phyloP scores from a whole-genome alignment of 1,140 invertebrate species.

The Pteromalus puparum region DNA sequence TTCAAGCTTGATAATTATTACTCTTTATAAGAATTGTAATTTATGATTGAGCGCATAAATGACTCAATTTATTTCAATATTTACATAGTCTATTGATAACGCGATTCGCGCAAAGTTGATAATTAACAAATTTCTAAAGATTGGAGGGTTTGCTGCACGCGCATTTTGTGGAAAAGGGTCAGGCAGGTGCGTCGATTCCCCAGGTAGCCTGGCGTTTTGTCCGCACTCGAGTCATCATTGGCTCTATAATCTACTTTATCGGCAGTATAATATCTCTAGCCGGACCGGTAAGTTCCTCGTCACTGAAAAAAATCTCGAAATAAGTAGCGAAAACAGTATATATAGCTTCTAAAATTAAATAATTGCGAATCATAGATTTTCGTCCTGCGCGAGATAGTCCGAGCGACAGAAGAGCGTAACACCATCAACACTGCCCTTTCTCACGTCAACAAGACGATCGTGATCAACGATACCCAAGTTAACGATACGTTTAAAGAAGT shows the following conservation, averaged over 20 bases:
- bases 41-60: too few relatives aligned
- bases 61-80: too few relatives aligned
- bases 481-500: neutral
- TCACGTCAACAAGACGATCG: neutral
- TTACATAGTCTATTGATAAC: too few relatives aligned
- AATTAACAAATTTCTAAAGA: constrained; percentile 32
- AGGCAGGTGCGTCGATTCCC: constrained; percentile 59
- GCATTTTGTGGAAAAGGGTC: constrained; percentile 57
- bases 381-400: constrained; percentile 19
- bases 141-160: constrained; percentile 58
- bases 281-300: constrained; percentile 53
- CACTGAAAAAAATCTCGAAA: neutral
- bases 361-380: neutral
- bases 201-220: constrained; percentile 61
- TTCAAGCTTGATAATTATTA: too few relatives aligned
- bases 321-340: neutral
- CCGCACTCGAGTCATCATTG: constrained; percentile 57
- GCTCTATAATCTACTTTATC: constrained; percentile 56
- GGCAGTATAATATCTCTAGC: constrained; percentile 56
- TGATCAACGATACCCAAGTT: neutral
- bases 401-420: constrained; percentile 17
- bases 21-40: too few relatives aligned
- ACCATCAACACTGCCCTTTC: neutral
- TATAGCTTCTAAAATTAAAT: too few relatives aligned
- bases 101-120: too few relatives aligned